Evolutionary conservation across 92 coral and sea anemone species (phyloP), one percentile per base, ranked within the genome.

Genomic region (Anthopleura xanthogrammica): DNA sequence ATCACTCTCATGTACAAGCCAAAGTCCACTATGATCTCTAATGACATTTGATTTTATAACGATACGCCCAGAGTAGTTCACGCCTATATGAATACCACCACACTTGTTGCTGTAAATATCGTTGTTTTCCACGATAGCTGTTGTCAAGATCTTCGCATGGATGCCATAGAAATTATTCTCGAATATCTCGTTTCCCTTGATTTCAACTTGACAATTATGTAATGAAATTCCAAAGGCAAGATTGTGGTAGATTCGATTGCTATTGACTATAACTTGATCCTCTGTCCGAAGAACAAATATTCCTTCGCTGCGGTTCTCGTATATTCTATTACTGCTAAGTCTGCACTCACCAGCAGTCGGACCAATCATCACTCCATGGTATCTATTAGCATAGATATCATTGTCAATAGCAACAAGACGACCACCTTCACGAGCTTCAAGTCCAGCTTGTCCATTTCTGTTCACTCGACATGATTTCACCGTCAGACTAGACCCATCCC

Each of bases 351-450:
- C 88, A n/a, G 93, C 84, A 29, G 60, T 29, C 1, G 92, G 89
- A 2, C 85, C 89, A 72, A 94, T 60, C 54, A 76, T 2, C 14
- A 93, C 20, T 14, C 97, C 97, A 64, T 90, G 92, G 65, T n/a
- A 65, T 24, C 84, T 56, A 85, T 80, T 85, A 57, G 74, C 88
- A 73, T 75, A 91, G 75, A 94, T 85, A 68, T 84, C 85, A 79
- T 82, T 92, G 19, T 77, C 90, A 7, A 78, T 62, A 22, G 89
- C 87, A 22, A n/a, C 71, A 50, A 89, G 88, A 2, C 20, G 40
- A 24, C 95, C 98, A 2, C 86, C 92, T 75, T 86, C 91, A 54
- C 91, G 73, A 7, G 91, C 92, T 80, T 92, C 84, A 46, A 94
- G 74, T 14, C 98, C 98, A 72, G 78, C 87, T 54, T 82, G 77